Base-by-base conservation (phyloP, 2,888 invertebrate species). In the Drosophila anomalata region DNA sequence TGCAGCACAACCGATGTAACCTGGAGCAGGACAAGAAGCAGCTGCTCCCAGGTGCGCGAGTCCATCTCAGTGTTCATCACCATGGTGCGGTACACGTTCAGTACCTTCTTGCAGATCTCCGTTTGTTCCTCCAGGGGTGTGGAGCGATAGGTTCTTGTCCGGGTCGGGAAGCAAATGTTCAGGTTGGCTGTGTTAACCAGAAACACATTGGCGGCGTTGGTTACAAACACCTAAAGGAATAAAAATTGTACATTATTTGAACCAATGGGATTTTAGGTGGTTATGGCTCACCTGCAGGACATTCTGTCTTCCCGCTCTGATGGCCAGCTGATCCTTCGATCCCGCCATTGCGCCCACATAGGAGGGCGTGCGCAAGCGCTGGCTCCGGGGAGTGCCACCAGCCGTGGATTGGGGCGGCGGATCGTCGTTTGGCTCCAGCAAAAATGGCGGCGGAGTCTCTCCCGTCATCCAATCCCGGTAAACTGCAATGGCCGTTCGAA, bases 31-130 rank as follows among this genome's bases (percentile, higher is more conserved):
- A 98, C 97, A 76, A 96, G 90, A 61, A 98, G 90, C 69, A 98
- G 92, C 91, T 97, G 97, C 90, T 98, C 97, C 98, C 98, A 99
- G 12, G 98, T 98, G 88, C 94, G 94, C 76, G 95, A 95, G 89
- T 98, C 97, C 96, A 99, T 96, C 79, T 96, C 94, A 1, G 97
- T 96, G 89, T 98, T 97, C 98, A 98, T 98, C 36, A 99, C 98
- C 95, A 98, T 97, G 89, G 97, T 97, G 77, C 98, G 94, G 93
- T 98, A 99, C 80, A 98, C 98, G 91, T 98, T 99, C 63, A 99
- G 93, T 70, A 99, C 98, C 76, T 98, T 94, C 92, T 98, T 98
- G 92, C 98, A 98, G 62, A 98, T 96, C 92, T 99, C 98, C 0
- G 98, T 98, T 92, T 98, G 98, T 90, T 98, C 97, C 89, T 97